Evolutionary conservation across 2,888 invertebrate species (phyloP).

Genomic region (Nymphalis polychloros): DNA sequence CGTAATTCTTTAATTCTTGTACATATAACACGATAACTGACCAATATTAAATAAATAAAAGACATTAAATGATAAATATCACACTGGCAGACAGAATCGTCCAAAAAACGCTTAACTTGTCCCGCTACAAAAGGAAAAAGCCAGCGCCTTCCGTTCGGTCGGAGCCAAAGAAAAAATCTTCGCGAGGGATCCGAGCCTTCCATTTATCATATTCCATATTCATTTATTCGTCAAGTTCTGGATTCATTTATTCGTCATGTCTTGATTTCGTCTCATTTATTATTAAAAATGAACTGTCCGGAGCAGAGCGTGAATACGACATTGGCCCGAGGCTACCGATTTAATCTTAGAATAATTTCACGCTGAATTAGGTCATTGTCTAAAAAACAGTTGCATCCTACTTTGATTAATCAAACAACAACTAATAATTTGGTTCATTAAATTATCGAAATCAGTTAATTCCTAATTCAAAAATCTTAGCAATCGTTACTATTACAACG

Average conservation of each 20-base stretch:
- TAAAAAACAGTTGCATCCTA: slow-evolving; percentile 28
- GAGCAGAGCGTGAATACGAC: slow-evolving; percentile 72
- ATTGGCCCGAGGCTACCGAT: slow-evolving; percentile 74
- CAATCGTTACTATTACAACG: too few species aligned
- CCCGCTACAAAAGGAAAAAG: slow-evolving; percentile 81
- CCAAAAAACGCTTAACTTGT: slow-evolving; percentile 82
- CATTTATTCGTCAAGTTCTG: slow-evolving; percentile 83
- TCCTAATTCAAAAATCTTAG: too few species aligned
- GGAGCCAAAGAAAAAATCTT: slow-evolving; percentile 80
- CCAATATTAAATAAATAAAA: slow-evolving; percentile 59
- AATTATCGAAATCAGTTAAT: too few species aligned
- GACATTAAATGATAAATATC: slow-evolving; percentile 80
- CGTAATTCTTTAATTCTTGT: too few species aligned
- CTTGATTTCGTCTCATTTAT: slow-evolving; percentile 83
- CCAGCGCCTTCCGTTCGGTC: slow-evolving; percentile 80
- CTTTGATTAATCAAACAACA: slow-evolving; percentile 18
- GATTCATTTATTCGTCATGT: slow-evolving; percentile 83
- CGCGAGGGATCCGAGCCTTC: slow-evolving; percentile 78
- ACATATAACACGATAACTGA: neutral
- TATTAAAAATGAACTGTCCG: slow-evolving; percentile 83
- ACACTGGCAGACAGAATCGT: slow-evolving; percentile 68
- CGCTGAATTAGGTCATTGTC: slow-evolving; percentile 67
- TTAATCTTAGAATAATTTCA: slow-evolving; percentile 79
- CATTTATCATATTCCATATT: slow-evolving; percentile 83
- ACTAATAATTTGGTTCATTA: too few species aligned